phyloP scores from a whole-genome alignment of 1,140 invertebrate species.

The Copidosoma floridanum region DNA sequence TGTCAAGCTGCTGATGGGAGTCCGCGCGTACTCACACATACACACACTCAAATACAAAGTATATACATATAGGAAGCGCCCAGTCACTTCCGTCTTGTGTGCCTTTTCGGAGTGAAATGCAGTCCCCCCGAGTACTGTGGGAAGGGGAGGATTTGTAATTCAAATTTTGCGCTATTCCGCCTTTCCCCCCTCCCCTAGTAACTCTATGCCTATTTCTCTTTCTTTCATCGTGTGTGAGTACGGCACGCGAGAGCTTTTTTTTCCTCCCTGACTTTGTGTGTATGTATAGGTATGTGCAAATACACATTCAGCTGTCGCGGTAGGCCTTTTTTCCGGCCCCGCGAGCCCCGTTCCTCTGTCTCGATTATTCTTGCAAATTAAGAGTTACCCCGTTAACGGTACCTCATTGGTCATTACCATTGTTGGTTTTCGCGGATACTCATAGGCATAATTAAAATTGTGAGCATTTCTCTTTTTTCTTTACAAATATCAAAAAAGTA shows the following conservation, averaged over 20 bases:
- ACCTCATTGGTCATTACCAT: neutral
- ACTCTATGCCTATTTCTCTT: constrained; percentile 1
- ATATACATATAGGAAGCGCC: constrained; percentile 2
- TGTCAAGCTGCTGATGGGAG: constrained; percentile 5
- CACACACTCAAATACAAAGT: too few species aligned
- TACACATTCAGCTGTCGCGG: constrained; percentile 15
- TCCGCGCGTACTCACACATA: too few species aligned
- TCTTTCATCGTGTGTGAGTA: too few species aligned
- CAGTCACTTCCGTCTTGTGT: constrained; percentile 21
- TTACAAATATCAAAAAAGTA: too few species aligned
- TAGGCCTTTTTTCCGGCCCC: neutral
- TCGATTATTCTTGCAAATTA: constrained; percentile 9
- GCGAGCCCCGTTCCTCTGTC: neutral
- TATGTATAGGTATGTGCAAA: neutral
- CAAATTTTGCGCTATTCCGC: constrained; percentile 16
- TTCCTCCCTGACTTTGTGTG: neutral
- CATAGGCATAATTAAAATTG: too few species aligned
- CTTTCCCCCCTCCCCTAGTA: neutral
- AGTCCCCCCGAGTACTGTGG: neutral
- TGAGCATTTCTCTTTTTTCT: too few species aligned
- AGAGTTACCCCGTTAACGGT: neutral
- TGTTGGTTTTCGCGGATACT: neutral
- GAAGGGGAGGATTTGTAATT: constrained; percentile 32
- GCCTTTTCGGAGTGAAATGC: too few species aligned
- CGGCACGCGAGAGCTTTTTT: too few species aligned